A percentile compares a stretch with the other conserved stretches of the same genome.
These are phyloP conservation scores for Callorhinus ursinus DNA, from an alignment of 2,113 vertebrate species.

Conservation along the genomic window DNA sequence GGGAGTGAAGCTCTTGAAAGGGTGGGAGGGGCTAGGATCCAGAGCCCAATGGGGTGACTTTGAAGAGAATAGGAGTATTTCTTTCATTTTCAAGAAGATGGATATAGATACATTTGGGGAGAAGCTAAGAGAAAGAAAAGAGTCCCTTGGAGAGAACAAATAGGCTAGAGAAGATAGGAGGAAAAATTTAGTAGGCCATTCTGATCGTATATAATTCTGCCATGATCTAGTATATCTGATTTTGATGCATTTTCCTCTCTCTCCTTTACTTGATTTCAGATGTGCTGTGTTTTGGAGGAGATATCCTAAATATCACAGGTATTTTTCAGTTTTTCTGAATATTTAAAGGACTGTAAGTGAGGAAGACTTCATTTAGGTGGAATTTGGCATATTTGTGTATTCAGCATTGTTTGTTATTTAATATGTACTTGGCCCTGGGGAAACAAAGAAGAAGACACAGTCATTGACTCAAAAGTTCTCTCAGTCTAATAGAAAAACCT, in stretches of 20 bases:
- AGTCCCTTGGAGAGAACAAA: not conserved
- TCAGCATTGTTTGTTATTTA: conserved; percentile 6
- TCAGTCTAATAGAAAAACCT: not conserved
- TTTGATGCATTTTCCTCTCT: not conserved
- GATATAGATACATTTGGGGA: not conserved
- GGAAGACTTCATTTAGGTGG: not conserved
- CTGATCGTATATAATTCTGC: not conserved
- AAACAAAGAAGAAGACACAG: not conserved
- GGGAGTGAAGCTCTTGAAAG: not conserved
- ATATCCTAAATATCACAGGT: conserved; percentile 77
- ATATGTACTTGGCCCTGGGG: not conserved
- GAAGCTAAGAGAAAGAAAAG: not conserved
- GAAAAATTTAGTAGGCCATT: not conserved
- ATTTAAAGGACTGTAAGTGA: not conserved
- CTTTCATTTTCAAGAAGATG: not conserved
- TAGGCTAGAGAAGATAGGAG: not conserved
- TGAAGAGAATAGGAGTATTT: not conserved
- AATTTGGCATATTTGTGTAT: conserved; percentile 31
- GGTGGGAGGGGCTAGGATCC: not conserved
- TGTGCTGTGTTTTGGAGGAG: conserved; percentile 71
- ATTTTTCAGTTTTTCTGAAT: conserved; percentile 25
- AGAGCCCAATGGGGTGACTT: not conserved
- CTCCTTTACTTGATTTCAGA: conserved; percentile 48
- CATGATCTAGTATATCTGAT: not conserved
- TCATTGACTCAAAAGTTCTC: not conserved